Conservation (phyloP, 2,113 vertebrate species). For the Vanacampus margaritifer region DNA sequence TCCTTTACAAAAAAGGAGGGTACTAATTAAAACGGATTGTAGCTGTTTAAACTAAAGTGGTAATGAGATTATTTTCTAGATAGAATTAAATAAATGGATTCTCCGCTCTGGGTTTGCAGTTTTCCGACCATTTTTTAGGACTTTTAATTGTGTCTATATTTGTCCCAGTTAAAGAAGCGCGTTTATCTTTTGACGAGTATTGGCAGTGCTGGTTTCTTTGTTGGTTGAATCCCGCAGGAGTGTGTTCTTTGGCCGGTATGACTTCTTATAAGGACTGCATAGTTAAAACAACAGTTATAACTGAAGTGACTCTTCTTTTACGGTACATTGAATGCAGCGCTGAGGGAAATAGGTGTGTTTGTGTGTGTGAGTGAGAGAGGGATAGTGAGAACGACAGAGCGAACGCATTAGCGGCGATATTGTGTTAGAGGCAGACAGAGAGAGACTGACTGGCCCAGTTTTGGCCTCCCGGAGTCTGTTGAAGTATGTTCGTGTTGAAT, state of each 20-base stretch:
- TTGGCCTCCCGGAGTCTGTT: conserved; percentile 35
- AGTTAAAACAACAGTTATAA: conserved; percentile 59
- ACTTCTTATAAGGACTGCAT: conserved; percentile 45
- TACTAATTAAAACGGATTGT: conserved; percentile 43
- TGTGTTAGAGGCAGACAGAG: conserved; percentile 29
- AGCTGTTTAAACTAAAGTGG: conserved; percentile 29
- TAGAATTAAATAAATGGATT: conserved; percentile 44
- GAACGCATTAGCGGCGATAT: conserved; percentile 34
- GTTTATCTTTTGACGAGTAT: conserved; percentile 39
- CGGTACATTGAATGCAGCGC: conserved; percentile 53
- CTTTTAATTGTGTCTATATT: conserved; percentile 50
- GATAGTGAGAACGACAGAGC: background rate
- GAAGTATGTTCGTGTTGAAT: conserved; percentile 50
- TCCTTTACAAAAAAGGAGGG: conserved; percentile 28
- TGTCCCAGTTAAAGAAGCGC: conserved; percentile 46
- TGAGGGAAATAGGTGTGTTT: conserved; percentile 41
- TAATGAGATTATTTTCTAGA: conserved; percentile 39
- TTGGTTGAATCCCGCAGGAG: conserved; percentile 28
- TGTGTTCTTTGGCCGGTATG: conserved; percentile 47
- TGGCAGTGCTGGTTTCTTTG: conserved; percentile 40
- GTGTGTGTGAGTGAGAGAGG: conserved; percentile 9
- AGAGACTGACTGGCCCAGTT: conserved; percentile 51
- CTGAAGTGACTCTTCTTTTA: conserved; percentile 52
- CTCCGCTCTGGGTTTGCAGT: conserved; percentile 28
- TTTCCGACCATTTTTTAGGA: conserved; percentile 31